A percentile compares a stretch with the other conserved stretches of the same genome.
phyloP scores from a whole-genome alignment of 2,113 vertebrate species.

The Acinonyx jubatus region DNA sequence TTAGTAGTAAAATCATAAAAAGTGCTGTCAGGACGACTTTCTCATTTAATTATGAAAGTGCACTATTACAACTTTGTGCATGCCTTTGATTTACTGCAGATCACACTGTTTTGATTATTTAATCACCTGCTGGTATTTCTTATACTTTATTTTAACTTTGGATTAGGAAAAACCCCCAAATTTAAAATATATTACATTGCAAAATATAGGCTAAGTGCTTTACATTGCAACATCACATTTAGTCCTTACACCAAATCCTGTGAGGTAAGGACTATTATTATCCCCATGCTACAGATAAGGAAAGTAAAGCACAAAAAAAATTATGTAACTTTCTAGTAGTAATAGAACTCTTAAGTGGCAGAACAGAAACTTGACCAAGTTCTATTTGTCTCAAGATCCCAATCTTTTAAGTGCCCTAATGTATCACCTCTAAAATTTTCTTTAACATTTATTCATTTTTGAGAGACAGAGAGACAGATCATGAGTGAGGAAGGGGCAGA shows the following conservation, averaged over 20 bases:
- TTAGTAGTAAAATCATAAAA: not conserved
- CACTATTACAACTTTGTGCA: not conserved
- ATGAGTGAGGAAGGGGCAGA: no score
- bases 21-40: not conserved
- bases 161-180: not conserved
- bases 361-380: not conserved
- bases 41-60: not conserved
- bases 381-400: not conserved
- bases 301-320: not conserved
- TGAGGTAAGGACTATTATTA: not conserved
- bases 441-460: no score
- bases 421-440: not conserved
- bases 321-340: not conserved
- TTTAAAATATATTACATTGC: not conserved
- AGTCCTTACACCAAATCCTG: not conserved
- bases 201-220: conserved; percentile 1
- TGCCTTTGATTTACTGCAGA: not conserved
- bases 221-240: not conserved
- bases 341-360: not conserved
- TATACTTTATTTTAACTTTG: conserved; percentile 31
- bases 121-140: not conserved
- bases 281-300: not conserved
- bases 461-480: no score
- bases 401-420: not conserved
- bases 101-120: not conserved